phyloP scores from a whole-genome alignment of 2,888 invertebrate genomes.

The Andrena dorsata region DNA sequence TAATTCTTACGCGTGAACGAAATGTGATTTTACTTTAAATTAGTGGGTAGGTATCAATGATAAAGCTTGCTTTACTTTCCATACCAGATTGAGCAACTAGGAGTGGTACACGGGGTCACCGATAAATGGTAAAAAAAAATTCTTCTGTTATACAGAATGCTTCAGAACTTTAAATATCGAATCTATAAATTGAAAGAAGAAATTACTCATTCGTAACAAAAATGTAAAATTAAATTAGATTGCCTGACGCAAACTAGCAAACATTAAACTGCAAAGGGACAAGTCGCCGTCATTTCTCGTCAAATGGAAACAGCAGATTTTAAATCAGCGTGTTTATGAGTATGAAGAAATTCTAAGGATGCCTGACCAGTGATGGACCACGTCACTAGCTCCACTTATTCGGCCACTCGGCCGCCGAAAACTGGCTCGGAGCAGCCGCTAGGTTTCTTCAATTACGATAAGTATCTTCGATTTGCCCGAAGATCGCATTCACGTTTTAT shows the following conservation, averaged over 20 bases:
- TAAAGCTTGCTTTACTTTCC: background rate
- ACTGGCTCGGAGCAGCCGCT: background rate
- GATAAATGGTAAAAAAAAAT: too few relatives aligned
- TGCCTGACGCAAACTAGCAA: too few relatives aligned
- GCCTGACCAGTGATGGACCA: slow-evolving; percentile 70
- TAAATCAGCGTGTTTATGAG: background rate
- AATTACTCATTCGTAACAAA: too few relatives aligned
- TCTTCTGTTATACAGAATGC: background rate
- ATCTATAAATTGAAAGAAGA: too few relatives aligned
- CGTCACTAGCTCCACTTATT: slow-evolving; percentile 57
- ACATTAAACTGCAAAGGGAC: too few relatives aligned
- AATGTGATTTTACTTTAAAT: slow-evolving; percentile 9
- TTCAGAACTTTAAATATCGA: background rate
- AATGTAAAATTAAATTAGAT: too few relatives aligned
- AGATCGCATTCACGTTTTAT: slow-evolving; percentile 42
- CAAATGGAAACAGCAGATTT: too few relatives aligned
- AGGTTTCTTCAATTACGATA: slow-evolving; percentile 8
- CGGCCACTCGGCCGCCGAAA: background rate
- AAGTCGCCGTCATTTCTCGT: too few relatives aligned
- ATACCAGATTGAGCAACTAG: background rate
- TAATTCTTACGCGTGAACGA: slow-evolving; percentile 39
- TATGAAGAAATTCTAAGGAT: slow-evolving; percentile 35
- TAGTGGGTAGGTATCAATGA: slow-evolving; percentile 3
- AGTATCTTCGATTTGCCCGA: slow-evolving; percentile 34
- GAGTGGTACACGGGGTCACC: background rate